A percentile compares a stretch with the other conserved stretches of the same genome.
These are phyloP conservation scores for Pterobdella sp. DNA, from an alignment of 2,888 invertebrate species.

Conservation along the genomic window DNA sequence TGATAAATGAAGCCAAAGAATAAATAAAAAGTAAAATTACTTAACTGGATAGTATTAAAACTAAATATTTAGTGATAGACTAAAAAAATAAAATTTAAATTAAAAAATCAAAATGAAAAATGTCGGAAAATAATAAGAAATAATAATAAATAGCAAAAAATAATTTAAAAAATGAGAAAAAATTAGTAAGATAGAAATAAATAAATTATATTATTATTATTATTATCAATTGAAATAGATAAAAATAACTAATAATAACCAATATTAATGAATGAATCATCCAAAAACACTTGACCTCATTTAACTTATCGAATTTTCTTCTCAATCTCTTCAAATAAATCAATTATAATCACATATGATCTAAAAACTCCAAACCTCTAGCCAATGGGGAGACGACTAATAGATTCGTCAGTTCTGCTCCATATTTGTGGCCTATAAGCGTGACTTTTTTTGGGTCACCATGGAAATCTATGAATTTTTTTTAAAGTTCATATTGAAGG, in stretches of 20 bases:
- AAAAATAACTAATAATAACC: not conserved
- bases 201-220: not conserved
- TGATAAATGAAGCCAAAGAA: too few species aligned
- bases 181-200: too few species aligned
- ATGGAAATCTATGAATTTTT: slow-evolving; percentile 82
- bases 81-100: too few species aligned
- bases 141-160: too few species aligned
- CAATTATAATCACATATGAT: not conserved
- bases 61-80: too few species aligned
- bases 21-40: too few species aligned
- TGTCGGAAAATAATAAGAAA: too few species aligned
- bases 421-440: slow-evolving; percentile 74
- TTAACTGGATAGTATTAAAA: too few species aligned
- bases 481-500: too few species aligned
- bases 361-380: slow-evolving; percentile 60
- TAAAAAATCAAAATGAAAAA: too few species aligned
- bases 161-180: too few species aligned
- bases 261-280: not conserved
- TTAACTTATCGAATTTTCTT: not conserved
- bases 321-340: not conserved
- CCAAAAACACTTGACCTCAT: not conserved
- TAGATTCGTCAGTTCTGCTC: slow-evolving; percentile 92
- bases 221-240: not conserved
- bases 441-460: slow-evolving; percentile 89
- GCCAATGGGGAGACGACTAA: slow-evolving; percentile 87